These are phyloP conservation scores for Regulus satrapa DNA, from an alignment of 2,113 vertebrate genomes.

Conservation along the genomic window DNA sequence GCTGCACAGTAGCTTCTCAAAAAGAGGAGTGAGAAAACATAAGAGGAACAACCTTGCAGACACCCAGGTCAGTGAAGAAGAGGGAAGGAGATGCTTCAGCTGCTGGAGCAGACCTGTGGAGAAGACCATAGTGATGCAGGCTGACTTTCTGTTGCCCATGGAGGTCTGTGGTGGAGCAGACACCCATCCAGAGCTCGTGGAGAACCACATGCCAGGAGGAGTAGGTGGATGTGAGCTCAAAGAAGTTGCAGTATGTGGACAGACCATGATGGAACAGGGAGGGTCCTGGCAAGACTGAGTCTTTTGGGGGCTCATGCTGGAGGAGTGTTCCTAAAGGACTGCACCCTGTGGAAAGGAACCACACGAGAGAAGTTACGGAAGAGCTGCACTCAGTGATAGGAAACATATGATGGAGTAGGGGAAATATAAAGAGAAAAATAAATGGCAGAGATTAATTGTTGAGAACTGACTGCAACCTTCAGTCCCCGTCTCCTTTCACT, in stretches of 20 bases:
- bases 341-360: not conserved
- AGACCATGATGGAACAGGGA: not conserved
- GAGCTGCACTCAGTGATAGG: accelerated
- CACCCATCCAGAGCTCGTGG: accelerated
- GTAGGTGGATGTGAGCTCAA: not conserved
- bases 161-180: not conserved
- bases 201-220: accelerated
- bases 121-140: not conserved
- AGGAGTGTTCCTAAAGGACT: not conserved
- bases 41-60: not conserved
- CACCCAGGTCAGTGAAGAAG: not conserved
- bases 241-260: not conserved
- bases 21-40: not conserved
- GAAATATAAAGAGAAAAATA: not conserved
- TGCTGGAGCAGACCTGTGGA: not conserved
- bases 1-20: not conserved
- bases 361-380: not conserved
- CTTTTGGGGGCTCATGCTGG: not conserved
- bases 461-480: not conserved
- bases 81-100: not conserved
- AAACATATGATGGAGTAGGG: not conserved
- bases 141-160: not conserved
- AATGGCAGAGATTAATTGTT: accelerated
- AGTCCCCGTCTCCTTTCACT: not conserved
- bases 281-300: not conserved